phyloP scores from a whole-genome alignment of 2,888 invertebrate genomes.

The Smittia aterrima region DNA sequence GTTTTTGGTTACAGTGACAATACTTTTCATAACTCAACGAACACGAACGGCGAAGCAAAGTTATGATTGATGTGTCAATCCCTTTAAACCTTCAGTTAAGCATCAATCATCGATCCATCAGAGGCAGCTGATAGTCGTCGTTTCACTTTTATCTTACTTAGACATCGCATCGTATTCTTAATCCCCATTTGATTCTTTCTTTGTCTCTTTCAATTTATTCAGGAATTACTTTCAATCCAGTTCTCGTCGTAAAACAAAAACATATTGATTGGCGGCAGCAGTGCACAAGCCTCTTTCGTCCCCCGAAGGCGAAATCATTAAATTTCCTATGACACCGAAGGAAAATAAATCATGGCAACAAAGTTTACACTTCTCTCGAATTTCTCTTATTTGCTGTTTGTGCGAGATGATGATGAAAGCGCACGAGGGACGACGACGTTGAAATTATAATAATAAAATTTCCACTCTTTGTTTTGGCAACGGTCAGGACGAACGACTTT shows the following conservation, averaged over 20 bases:
- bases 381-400: neutral
- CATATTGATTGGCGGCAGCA: neutral
- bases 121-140: neutral
- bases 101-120: constrained; percentile 1
- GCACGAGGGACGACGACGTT: neutral
- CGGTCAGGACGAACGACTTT: neutral
- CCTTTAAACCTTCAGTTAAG: constrained; percentile 10
- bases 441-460: constrained; percentile 27
- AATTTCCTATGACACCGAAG: neutral
- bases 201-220: neutral
- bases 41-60: neutral
- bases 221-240: neutral
- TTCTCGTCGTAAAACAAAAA: neutral
- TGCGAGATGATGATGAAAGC: neutral
- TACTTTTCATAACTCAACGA: neutral
- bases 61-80: constrained; percentile 15
- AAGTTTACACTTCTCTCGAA: neutral
- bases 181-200: neutral
- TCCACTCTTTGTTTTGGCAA: neutral
- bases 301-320: neutral
- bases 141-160: neutral
- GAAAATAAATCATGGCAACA: constrained; percentile 15
- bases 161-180: neutral
- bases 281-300: neutral
- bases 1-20: neutral